These are phyloP conservation scores for Perizoma flavofasciatum DNA, from an alignment of 2,888 invertebrate genomes.

Conservation along the genomic window DNA sequence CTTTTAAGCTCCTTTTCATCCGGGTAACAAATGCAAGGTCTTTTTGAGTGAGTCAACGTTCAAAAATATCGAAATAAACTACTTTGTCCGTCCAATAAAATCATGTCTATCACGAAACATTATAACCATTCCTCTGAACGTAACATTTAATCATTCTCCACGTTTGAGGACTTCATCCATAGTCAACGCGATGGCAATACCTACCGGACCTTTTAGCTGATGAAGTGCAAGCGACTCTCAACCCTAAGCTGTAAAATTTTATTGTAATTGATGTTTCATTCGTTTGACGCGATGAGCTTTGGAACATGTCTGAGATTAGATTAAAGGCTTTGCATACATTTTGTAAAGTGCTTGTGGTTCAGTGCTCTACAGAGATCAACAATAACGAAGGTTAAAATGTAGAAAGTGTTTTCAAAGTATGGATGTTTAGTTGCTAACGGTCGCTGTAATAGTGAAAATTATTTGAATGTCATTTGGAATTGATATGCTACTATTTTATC, in stretches of 20 bases:
- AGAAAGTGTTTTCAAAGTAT: background rate
- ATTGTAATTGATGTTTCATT: conserved; percentile 46
- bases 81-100: too few species aligned
- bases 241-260: conserved; percentile 50
- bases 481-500: too few species aligned
- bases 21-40: too few species aligned
- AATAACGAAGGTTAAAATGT: conserved; percentile 11
- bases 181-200: conserved; percentile 61
- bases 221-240: conserved; percentile 53
- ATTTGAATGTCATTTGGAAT: too few species aligned
- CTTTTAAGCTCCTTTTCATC: too few species aligned
- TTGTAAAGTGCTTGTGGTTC: conserved; percentile 33
- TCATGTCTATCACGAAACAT: conserved; percentile 20
- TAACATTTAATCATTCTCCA: conserved; percentile 40
- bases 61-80: too few species aligned
- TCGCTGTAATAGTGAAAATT: too few species aligned
- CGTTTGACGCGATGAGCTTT: conserved; percentile 35
- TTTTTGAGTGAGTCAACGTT: too few species aligned
- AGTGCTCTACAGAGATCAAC: conserved; percentile 19
- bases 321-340: conserved; percentile 37
- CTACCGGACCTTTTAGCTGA: conserved; percentile 65
- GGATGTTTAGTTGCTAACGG: too few species aligned
- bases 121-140: conserved; percentile 26
- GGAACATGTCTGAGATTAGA: conserved; percentile 33
- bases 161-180: conserved; percentile 60